Base-by-base conservation (phyloP, 2,888 invertebrate species). In the Crossocerus cetratus region DNA sequence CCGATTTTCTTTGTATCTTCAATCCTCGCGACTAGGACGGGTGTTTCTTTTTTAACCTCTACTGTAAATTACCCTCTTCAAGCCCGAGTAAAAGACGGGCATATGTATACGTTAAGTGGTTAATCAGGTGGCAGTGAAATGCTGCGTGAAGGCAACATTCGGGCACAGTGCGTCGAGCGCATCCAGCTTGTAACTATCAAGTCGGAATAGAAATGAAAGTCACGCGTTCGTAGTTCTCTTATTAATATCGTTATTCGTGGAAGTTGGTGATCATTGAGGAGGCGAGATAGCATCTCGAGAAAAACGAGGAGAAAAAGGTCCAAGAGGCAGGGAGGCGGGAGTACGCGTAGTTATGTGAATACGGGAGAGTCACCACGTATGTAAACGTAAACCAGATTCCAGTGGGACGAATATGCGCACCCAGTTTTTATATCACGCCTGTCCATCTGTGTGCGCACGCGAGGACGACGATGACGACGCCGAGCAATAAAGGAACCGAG, bases 371-470 rank as follows among this genome's bases (percentile, higher is more conserved):
- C 8, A 32, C 5, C 32, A 65, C 70, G 75, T 74, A 73, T 78
- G 73, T 78, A 76, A 76, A 70, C 74, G 73, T 78, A 76, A 76
- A 70, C 74, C 62, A 57, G 74, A 74, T 77, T 80, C 75, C 69
- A 72, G 54, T 54, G 70, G 60, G 77, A 75, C 74, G 72, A 72
- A 76, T 80, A 71, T 65, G 78, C 79, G 83, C 83, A 78, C 79
- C 83, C 79, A 78, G 81, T 78, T 84, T 83, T 83, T 80, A 82
- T 84, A 85, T 84, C 82, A 77, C 76, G 64, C 65, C 74, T 78
- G 73, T 74, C 72, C 80, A 81, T 84, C 82, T 77, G 74, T 80
- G 78, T 49, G 14, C 49, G 77, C 76, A 74, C 60, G 72, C 64
- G 71, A 67, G 76, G 70, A 70, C 72, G 60, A 32, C 32, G 8